Evolutionary conservation across 2,113 vertebrate genomes (phyloP).

Genomic region (Formicarius rufipectus): DNA sequence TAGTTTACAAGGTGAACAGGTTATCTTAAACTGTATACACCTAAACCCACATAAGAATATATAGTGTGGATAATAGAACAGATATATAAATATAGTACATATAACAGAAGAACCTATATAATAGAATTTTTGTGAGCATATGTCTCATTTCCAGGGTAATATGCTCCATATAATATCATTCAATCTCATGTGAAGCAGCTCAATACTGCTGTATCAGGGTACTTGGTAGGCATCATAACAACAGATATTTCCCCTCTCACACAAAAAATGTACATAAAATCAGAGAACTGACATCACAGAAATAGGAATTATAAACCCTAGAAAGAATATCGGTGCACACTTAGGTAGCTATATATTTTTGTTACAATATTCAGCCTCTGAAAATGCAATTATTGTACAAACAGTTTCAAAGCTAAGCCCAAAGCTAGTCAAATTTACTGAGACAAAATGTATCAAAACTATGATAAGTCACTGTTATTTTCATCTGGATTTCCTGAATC

Average conservation of each 20-base stretch:
- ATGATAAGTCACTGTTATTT: not conserved
- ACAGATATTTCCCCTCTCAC: not conserved
- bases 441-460: not conserved
- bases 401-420: not conserved
- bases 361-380: not conserved
- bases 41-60: not conserved
- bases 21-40: not conserved
- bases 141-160: not conserved
- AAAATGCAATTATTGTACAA: not conserved
- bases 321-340: not conserved
- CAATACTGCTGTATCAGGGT: not conserved
- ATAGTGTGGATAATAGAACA: not conserved
- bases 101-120: not conserved
- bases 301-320: not conserved
- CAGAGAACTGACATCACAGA: not conserved
- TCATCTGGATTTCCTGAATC: not conserved
- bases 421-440: not conserved
- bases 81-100: not conserved
- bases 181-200: not conserved
- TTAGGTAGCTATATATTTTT: not conserved
- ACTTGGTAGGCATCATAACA: not conserved
- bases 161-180: not conserved
- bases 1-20: not conserved
- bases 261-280: not conserved
- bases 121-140: not conserved